Evolutionary conservation across 2,888 invertebrate species (phyloP).

Genomic region (Conchocele bisecta): DNA sequence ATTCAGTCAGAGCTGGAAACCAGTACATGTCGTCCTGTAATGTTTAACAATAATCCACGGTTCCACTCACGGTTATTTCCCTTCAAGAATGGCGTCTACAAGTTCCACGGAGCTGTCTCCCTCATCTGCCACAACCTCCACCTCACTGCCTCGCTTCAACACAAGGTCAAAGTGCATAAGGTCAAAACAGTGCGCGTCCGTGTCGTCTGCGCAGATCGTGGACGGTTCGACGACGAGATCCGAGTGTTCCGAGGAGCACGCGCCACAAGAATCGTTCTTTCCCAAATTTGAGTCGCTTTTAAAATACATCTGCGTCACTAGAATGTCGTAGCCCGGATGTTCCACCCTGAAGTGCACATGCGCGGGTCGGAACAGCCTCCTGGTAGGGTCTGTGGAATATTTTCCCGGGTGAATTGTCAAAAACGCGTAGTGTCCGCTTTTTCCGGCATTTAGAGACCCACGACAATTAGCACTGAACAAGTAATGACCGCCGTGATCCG

Average conservation of each 20-base stretch:
- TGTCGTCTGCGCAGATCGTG: slow-evolving; percentile 42
- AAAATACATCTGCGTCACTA: slow-evolving; percentile 61
- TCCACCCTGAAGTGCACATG: slow-evolving; percentile 54
- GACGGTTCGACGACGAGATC: slow-evolving; percentile 44
- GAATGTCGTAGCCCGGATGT: slow-evolving; percentile 35
- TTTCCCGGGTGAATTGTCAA: slow-evolving; percentile 55
- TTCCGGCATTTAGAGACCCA: slow-evolving; percentile 40
- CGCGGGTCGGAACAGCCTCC: slow-evolving; percentile 43
- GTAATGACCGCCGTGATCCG: slow-evolving; percentile 53
- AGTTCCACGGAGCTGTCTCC: slow-evolving; percentile 25
- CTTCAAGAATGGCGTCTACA: neutral
- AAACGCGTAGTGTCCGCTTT: slow-evolving; percentile 48
- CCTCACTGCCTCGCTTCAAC: slow-evolving; percentile 28
- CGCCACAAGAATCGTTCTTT: slow-evolving; percentile 45
- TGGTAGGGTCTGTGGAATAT: slow-evolving; percentile 40
- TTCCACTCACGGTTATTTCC: no score
- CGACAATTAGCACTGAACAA: slow-evolving; percentile 43
- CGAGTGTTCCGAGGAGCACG: slow-evolving; percentile 38
- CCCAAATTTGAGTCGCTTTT: slow-evolving; percentile 52
- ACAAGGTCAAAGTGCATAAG: slow-evolving; percentile 47
- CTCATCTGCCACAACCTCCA: slow-evolving; percentile 37
- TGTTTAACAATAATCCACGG: no score
- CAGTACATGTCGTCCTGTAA: no score
- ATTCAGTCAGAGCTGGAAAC: no score
- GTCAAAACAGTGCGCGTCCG: slow-evolving; percentile 27